Evolutionary conservation across 2,888 invertebrate species (phyloP), one percentile per base, ranked within the genome.

Genomic region (Spicauda simplicius): DNA sequence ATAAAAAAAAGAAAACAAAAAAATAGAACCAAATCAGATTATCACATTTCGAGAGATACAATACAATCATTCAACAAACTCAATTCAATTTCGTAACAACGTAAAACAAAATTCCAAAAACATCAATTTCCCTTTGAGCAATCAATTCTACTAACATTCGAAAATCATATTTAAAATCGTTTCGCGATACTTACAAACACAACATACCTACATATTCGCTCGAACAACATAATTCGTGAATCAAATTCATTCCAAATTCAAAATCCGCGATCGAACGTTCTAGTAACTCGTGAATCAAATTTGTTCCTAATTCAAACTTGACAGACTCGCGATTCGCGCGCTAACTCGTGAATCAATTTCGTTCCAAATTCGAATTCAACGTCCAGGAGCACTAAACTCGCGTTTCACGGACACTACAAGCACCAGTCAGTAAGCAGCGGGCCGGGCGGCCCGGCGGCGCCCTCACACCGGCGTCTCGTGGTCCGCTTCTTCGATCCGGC

Each of bases 401-500:
- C 37, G 37, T 45, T 6, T 2, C 45, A 45, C 45, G n/a, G 25
- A 20, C 16, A 16, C 11, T 53, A 59, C 12, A 50, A 64, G 64
- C 64, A 64, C 64, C 50, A 52, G 37, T 37, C 37, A 37, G 37
- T 12, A 37, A 12, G 37, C 37, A 37, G 37, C 37, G 37, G 83
- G 82, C 83, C 86, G 89, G 84, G 90, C 88, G 81, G 37, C 37
- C 45, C 45, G 45, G 37, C 12, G 37, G 37, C 84, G 86, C 68
- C 87, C 91, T 96, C 95, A 97, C 86, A 97, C 97, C 74, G 96
- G 96, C 85, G 97, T 97, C 88, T 97, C 97, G 83, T 96, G 96
- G 81, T 97, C 97, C 74, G 95, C 94, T 91, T 97, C 97, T 87
- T 97, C 97, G 90, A 97, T 97, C 81, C 96, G 94, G 74, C 96